Base-by-base conservation (phyloP, 2,797 vertebrate genomes). In the Melanotaenia maccullochi region DNA sequence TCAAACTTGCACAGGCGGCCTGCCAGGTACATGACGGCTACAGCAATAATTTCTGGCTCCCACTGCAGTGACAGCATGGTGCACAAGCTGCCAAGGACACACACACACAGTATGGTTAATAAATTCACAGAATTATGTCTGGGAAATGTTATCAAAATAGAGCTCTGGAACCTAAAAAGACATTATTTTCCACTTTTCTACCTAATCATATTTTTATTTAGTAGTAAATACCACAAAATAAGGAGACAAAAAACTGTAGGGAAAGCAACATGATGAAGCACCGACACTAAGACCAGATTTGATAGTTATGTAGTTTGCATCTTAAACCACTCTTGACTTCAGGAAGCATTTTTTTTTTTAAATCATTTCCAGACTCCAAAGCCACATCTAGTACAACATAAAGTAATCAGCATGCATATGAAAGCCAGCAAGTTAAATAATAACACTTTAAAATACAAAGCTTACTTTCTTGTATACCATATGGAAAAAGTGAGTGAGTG, bases 21-120 rank as follows among this genome's bases (percentile, higher is more conserved):
- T 0, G 97, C 97, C 54, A 99, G 92, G 76, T 99, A 99, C 98
- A 99, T 99, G 71, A 99, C 98, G 0, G 97, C 97, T 32, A 99
- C 98, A 0, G 97, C 98, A 30, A 99, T 99, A 78, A 99, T 99
- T 92, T 99, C 97, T 0, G 98, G 96, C 66, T 99, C 98, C 98
- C 98, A 99, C 83, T 99, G 98, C 67, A 99, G 95, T 0, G 97
- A 99, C 85, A 99, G 84, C 49, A 97, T 99, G 75, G 98, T 99
- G 93, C 97, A 99, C 68, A 99, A 93, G 86, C 97, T 99, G 87
- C 22, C 22, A 2, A 61, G 33, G 52, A 76, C 24, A 68, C 12
- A n/a, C 0, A 28, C 40, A 42, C 40, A 42, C 14, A 42, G 58
- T 1, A 58, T 0, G 20, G 20, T 68, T 58, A 36, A 18, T n/a